These are phyloP conservation scores for Morus bassanus DNA, from an alignment of 2,797 vertebrate species.

Conservation along the genomic window DNA sequence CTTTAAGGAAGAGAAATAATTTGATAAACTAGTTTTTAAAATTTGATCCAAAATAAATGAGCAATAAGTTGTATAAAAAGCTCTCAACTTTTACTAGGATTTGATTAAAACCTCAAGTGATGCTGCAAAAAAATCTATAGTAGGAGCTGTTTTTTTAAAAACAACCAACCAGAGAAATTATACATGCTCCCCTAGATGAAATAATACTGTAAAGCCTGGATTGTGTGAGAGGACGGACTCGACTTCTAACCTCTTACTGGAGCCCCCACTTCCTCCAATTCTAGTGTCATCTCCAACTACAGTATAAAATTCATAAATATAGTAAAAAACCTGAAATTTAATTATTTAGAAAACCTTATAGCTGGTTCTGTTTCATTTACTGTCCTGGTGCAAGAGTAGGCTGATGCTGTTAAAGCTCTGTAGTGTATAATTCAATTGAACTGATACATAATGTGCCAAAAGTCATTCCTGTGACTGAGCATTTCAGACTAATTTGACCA, in stretches of 20 bases:
- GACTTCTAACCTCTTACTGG: not conserved
- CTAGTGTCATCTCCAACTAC: not conserved
- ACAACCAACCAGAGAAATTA: not conserved
- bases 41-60: not conserved
- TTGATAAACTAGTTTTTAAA: not conserved
- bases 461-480: not conserved
- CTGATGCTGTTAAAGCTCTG: not conserved
- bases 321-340: not conserved
- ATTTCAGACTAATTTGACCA: not conserved
- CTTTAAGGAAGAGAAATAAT: not conserved
- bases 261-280: not conserved
- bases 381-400: not conserved
- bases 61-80: not conserved
- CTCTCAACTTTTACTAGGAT: not conserved
- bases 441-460: not conserved
- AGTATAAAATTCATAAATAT: not conserved
- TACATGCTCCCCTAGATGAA: not conserved
- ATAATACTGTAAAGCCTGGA: not conserved
- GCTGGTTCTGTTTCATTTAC: not conserved
- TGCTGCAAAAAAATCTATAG: not conserved
- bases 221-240: not conserved
- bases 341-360: not conserved
- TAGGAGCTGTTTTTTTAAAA: not conserved
- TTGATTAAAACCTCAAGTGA: not conserved
- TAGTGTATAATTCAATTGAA: not conserved